Conservation (phyloP, 2,888 invertebrate genomes). For the Tiliacea aurago region DNA sequence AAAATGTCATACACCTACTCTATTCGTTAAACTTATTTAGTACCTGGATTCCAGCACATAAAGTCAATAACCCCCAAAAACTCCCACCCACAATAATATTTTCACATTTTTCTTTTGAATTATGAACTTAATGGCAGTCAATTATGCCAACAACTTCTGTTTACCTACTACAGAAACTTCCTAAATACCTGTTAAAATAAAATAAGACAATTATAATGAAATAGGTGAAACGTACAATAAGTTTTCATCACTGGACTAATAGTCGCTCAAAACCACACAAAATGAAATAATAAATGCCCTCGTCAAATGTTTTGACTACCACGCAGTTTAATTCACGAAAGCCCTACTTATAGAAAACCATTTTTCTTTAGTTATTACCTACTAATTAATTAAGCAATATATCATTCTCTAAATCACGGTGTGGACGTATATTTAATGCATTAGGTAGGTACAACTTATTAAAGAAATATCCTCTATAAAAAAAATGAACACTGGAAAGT, state of each 20-base stretch:
- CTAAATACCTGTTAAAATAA: conserved; percentile 45
- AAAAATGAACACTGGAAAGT: conserved; percentile 22
- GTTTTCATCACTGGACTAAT: conserved; percentile 61
- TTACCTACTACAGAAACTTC: conserved; percentile 34
- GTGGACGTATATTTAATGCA: neutral
- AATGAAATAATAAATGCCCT: conserved; percentile 62
- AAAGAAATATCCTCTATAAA: conserved; percentile 20
- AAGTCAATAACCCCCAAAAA: conserved; percentile 48
- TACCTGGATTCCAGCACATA: conserved; percentile 16
- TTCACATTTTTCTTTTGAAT: conserved; percentile 45
- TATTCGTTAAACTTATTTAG: conserved; percentile 19
- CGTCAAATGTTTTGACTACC: conserved; percentile 55
- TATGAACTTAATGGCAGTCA: conserved; percentile 36
- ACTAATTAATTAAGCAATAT: conserved; percentile 23
- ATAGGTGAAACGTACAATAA: conserved; percentile 49
- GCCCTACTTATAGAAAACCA: neutral
- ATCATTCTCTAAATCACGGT: neutral
- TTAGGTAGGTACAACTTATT: neutral
- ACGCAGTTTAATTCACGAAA: conserved; percentile 48
- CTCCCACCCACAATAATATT: conserved; percentile 2
- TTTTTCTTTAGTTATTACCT: conserved; percentile 1
- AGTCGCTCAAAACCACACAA: conserved; percentile 60
- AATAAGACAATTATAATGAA: conserved; percentile 47
- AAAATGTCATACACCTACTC: conserved; percentile 8
- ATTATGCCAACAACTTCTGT: conserved; percentile 55